Conservation (phyloP, 2,888 invertebrate species). For the Archaeoteleia sp. region DNA sequence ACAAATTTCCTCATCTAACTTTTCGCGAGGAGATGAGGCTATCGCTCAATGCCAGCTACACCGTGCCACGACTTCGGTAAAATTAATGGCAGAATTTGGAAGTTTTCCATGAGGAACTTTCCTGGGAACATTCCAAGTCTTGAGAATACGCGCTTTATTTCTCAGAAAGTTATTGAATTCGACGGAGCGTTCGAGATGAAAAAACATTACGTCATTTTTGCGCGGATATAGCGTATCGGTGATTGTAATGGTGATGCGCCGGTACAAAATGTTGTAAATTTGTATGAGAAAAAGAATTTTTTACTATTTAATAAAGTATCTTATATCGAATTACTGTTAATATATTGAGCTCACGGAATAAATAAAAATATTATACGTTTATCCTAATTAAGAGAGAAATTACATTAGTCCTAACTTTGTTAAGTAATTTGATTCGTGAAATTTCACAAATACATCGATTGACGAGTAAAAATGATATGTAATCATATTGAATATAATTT, state of each 20-base stretch:
- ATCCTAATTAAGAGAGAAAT: too few relatives aligned
- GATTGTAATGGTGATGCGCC: not conserved
- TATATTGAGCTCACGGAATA: too few relatives aligned
- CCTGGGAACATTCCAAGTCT: conserved; percentile 35
- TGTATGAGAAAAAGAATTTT: not conserved
- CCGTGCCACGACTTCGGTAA: conserved; percentile 45
- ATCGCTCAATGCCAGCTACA: conserved; percentile 71
- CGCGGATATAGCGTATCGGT: not conserved
- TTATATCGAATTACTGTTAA: too few relatives aligned
- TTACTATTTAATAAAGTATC: too few relatives aligned
- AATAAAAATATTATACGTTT: too few relatives aligned
- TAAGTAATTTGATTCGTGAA: too few relatives aligned
- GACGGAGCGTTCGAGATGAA: conserved; percentile 39
- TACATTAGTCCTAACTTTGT: too few relatives aligned
- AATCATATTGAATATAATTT: too few relatives aligned
- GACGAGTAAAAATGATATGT: too few relatives aligned
- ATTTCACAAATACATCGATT: too few relatives aligned
- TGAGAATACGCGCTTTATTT: conserved; percentile 16
- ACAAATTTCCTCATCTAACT: conserved; percentile 75
- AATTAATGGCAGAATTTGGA: conserved; percentile 67
- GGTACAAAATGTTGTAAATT: not conserved
- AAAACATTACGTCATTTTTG: conserved; percentile 41
- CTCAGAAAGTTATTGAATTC: conserved; percentile 47
- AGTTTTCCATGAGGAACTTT: conserved; percentile 64
- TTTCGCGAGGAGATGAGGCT: conserved; percentile 72